Percentiles rank a stretch among this genome's conserved stretches.
Conservation (phyloP, 2,888 invertebrate species). For the Strigamia transsilvanica region DNA sequence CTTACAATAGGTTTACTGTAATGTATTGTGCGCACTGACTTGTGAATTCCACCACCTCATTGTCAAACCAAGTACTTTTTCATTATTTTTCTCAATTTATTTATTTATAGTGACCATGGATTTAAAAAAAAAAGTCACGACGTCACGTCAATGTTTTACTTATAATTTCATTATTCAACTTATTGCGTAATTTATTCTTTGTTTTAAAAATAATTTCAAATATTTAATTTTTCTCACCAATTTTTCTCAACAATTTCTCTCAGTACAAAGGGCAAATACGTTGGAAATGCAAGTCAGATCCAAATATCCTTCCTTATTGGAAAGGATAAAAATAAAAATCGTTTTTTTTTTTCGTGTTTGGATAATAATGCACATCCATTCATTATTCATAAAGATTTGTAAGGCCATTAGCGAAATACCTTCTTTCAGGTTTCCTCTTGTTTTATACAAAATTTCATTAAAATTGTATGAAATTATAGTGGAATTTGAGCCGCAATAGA, state of each 20-base stretch:
- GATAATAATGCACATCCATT: not conserved
- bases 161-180: not conserved
- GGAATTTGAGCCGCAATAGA: not conserved
- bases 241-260: too few relatives aligned
- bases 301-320: not conserved
- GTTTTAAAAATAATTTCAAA: not conserved
- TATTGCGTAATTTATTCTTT: not conserved
- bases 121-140: too few relatives aligned
- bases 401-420: too few relatives aligned
- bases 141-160: too few relatives aligned
- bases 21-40: not conserved
- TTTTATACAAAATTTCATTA: not conserved
- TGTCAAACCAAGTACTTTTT: not conserved
- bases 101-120: not conserved
- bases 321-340: not conserved
- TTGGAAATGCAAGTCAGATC: not conserved
- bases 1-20: not conserved
- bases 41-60: not conserved
- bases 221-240: not conserved
- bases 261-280: not conserved
- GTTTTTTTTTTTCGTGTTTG: not conserved
- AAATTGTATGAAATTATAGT: not conserved
- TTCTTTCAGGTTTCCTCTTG: not conserved
- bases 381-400: too few relatives aligned
- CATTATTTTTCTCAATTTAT: not conserved